Conservation (phyloP, 2,113 vertebrate genomes). For the Microcebus tavaratra region DNA sequence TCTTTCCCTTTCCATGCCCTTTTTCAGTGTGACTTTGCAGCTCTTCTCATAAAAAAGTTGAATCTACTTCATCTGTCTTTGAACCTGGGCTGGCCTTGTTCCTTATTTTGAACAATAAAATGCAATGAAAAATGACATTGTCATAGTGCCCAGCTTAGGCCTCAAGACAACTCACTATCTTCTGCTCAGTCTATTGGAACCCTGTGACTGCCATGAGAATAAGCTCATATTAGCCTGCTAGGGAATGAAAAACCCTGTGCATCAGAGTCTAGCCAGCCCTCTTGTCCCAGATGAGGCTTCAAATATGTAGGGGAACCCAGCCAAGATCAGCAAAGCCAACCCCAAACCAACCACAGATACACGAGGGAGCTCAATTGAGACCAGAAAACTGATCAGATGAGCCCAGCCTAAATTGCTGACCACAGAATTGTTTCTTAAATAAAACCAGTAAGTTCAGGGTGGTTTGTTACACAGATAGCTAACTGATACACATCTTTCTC, state of each 20-base stretch:
- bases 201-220: neutral
- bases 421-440: constrained; percentile 2
- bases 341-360: neutral
- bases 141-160: neutral
- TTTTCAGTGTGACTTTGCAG: neutral
- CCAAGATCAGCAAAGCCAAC: neutral
- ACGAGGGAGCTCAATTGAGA: neutral
- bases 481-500: neutral
- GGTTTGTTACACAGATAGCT: constrained; percentile 27
- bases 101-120: neutral
- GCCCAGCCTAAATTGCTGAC: neutral
- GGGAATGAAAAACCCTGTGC: neutral
- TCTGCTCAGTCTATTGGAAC: constrained; percentile 21
- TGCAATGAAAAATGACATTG: constrained; percentile 1
- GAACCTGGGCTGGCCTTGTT: neutral
- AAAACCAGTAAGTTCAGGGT: neutral
- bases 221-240: neutral
- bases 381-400: neutral
- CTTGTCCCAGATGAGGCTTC: neutral
- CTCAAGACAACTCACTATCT: neutral
- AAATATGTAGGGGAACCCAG: neutral
- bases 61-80: neutral
- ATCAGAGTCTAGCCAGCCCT: neutral
- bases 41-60: neutral
- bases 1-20: neutral